Percentiles rank a stretch among this genome's conserved stretches.
Conservation (phyloP, 2,113 vertebrate species). For the Megaceryle torquata region DNA sequence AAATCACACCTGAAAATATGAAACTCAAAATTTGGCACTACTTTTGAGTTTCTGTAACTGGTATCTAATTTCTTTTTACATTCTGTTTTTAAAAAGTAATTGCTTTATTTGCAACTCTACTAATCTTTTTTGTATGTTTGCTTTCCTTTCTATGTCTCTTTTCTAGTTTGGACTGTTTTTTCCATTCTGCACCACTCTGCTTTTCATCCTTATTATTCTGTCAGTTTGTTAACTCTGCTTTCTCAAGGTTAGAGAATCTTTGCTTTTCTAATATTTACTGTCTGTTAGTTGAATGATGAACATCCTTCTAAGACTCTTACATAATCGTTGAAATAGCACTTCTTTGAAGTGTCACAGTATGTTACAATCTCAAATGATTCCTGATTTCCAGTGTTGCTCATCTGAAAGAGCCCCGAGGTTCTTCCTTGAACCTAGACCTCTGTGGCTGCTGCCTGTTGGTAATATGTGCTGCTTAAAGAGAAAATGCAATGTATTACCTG, state of each 20-base stretch:
- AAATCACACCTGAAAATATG: slow-evolving; percentile 22
- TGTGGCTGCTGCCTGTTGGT: background rate
- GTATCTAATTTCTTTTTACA: slow-evolving; percentile 56
- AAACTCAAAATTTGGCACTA: slow-evolving; percentile 59
- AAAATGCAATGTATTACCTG: background rate
- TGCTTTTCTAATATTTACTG: slow-evolving; percentile 75
- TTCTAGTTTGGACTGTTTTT: slow-evolving; percentile 84
- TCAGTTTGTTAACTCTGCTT: slow-evolving; percentile 83
- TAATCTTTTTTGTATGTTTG: slow-evolving; percentile 78
- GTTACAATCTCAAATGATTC: background rate
- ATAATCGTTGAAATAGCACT: background rate
- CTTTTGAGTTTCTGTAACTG: slow-evolving; percentile 62
- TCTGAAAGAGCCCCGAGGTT: background rate
- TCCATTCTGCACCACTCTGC: slow-evolving; percentile 81
- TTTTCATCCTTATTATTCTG: slow-evolving; percentile 82
- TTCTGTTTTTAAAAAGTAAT: slow-evolving; percentile 62
- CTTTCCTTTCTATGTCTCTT: slow-evolving; percentile 80
- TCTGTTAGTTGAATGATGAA: slow-evolving; percentile 62
- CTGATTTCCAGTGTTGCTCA: background rate
- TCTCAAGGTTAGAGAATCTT: slow-evolving; percentile 81
- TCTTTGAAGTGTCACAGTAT: background rate
- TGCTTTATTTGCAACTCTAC: slow-evolving; percentile 72
- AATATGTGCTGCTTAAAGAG: background rate
- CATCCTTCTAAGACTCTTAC: slow-evolving; percentile 39
- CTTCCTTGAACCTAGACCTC: background rate